phyloP scores from a whole-genome alignment of 2,113 vertebrate genomes.

The Chrysochloris asiatica region DNA sequence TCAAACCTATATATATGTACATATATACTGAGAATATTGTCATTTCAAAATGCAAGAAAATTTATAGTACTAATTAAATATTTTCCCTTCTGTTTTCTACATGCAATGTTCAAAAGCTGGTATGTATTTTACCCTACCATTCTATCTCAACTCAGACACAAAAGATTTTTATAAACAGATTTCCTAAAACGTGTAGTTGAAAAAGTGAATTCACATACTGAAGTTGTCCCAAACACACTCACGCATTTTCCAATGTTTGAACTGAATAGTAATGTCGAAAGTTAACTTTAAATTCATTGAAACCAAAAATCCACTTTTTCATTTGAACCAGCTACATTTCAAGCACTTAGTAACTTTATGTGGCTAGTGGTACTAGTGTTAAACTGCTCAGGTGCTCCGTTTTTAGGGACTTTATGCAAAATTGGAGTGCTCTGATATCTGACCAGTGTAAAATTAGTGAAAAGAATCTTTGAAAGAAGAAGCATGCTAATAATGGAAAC shows the following conservation, averaged over 20 bases:
- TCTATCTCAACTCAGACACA: neutral
- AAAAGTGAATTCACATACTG: neutral
- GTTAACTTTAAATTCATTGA: slow-evolving; percentile 1
- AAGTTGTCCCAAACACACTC: neutral
- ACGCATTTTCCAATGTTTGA: neutral
- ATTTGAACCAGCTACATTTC: neutral
- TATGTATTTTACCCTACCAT: neutral
- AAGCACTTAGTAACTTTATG: neutral
- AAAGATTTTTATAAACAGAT: neutral
- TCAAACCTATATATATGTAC: too few species aligned
- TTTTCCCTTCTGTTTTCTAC: neutral
- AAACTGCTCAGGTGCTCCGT: neutral
- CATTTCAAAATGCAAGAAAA: slow-evolving; percentile 31
- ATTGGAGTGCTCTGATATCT: neutral
- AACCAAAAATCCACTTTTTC: slow-evolving; percentile 8
- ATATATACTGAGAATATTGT: neutral
- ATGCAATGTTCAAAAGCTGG: neutral
- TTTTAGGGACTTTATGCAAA: neutral
- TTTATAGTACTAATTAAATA: neutral
- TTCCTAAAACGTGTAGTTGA: slow-evolving; percentile 10
- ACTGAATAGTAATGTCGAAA: neutral
- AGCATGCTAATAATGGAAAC: neutral
- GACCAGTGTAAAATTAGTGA: neutral
- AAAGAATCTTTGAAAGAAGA: neutral
- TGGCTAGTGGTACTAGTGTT: neutral